A percentile compares a stretch with the other conserved stretches of the same genome.
Conservation (phyloP, 1,140 invertebrate species). For the Procambarus clarkii region DNA sequence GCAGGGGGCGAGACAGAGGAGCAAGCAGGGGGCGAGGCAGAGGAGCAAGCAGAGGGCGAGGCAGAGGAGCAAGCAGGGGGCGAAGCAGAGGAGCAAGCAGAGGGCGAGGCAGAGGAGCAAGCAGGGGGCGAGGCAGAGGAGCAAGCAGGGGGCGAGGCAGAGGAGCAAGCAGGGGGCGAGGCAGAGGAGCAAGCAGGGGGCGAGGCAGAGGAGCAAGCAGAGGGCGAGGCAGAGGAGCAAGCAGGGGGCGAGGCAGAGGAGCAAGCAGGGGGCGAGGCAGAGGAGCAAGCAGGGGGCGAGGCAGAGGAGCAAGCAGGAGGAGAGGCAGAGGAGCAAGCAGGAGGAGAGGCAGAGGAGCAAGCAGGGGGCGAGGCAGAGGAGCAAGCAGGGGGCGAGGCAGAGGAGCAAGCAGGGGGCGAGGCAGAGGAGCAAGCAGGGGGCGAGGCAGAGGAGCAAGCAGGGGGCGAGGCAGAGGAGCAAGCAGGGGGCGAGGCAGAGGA, state of each 20-base stretch:
- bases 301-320: background rate
- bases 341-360: background rate
- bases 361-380: background rate
- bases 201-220: constrained; percentile 6
- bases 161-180: background rate
- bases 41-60: background rate
- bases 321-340: background rate
- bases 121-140: background rate
- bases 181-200: background rate
- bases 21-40: background rate
- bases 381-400: background rate
- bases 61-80: background rate
- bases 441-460: background rate
- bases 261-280: background rate
- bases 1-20: too few species aligned
- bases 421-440: background rate
- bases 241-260: background rate
- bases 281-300: background rate
- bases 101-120: background rate
- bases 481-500: background rate
- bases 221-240: too few species aligned
- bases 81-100: background rate
- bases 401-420: background rate
- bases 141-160: background rate
- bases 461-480: too few species aligned